Evolutionary conservation across 2,888 invertebrate species (phyloP).

Genomic region (Urechis unicinctus): DNA sequence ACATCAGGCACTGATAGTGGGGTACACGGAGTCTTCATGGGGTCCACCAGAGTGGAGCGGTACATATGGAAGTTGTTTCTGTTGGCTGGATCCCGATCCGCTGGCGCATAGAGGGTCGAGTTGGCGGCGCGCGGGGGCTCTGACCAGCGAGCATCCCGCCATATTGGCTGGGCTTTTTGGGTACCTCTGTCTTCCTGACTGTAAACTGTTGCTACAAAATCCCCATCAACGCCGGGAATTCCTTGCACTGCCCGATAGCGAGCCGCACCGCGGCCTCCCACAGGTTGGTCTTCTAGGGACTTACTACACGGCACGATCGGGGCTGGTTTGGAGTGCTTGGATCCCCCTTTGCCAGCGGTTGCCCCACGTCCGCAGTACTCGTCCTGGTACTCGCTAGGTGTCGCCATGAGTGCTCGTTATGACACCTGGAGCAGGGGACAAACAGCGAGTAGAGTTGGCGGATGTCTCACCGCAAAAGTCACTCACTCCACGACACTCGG

Average conservation of each 20-base stretch:
- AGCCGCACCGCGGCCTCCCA: constrained; percentile 7
- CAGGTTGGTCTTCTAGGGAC: constrained; percentile 16
- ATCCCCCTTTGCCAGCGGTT: background rate
- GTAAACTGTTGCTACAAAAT: constrained; percentile 16
- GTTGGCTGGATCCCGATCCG: constrained; percentile 18
- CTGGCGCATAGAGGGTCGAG: constrained; percentile 19
- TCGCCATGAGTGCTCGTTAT: too few relatives aligned
- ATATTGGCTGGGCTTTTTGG: constrained; percentile 16
- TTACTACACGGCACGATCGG: constrained; percentile 8
- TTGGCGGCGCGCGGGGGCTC: constrained; percentile 9
- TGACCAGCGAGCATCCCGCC: constrained; percentile 19
- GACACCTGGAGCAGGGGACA: too few relatives aligned
- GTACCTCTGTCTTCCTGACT: constrained; percentile 15
- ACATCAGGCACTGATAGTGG: constrained; percentile 24
- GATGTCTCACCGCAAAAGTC: too few relatives aligned
- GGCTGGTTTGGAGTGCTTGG: background rate
- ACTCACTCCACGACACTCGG: too few relatives aligned
- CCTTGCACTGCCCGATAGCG: background rate
- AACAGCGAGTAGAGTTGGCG: too few relatives aligned
- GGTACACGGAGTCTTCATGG: constrained; percentile 15
- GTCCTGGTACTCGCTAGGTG: constrained; percentile 19
- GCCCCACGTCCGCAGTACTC: constrained; percentile 14
- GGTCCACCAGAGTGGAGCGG: constrained; percentile 15
- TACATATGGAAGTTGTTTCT: constrained; percentile 16
- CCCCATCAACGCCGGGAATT: constrained; percentile 16